phyloP scores from a whole-genome alignment of 2,797 vertebrate species.

The Hirundo rustica region DNA sequence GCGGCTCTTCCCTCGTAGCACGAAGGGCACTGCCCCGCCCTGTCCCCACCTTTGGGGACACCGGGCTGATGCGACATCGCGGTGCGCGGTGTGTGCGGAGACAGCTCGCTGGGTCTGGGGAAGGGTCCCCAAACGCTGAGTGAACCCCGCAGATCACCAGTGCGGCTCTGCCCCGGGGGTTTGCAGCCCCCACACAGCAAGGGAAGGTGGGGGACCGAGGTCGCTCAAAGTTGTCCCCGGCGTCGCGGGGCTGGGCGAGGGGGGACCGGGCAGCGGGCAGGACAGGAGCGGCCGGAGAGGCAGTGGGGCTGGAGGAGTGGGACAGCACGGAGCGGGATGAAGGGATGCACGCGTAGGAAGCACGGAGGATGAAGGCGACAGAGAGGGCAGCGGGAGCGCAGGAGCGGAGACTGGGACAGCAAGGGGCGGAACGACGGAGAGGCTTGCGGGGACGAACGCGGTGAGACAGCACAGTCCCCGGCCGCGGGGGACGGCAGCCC shows the following conservation, averaged over 20 bases:
- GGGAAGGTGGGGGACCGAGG: background rate
- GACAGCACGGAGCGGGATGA: background rate
- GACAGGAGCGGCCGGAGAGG: background rate
- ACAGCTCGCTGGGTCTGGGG: background rate
- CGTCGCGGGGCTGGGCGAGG: background rate
- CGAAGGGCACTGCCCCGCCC: background rate
- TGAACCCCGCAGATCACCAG: fast-evolving
- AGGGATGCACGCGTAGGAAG: background rate
- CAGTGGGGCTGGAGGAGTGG: too few species aligned
- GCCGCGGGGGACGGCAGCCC: background rate
- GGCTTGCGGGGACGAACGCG: too few species aligned
- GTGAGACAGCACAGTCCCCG: fast-evolving
- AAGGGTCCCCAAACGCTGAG: background rate
- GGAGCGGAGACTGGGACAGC: background rate
- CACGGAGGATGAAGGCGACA: background rate
- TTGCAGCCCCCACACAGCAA: fast-evolving
- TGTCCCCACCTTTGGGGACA: background rate
- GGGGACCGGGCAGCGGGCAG: background rate
- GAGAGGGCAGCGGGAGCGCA: background rate
- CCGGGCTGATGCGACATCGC: background rate
- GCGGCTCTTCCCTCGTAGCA: background rate
- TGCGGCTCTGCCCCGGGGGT: background rate
- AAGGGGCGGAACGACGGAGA: too few species aligned
- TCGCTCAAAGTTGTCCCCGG: background rate
- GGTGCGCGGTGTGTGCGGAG: fast-evolving